Percentiles rank a stretch among this genome's conserved stretches.
These are phyloP conservation scores for Piaya cayana DNA, from an alignment of 2,113 vertebrate species.

Conservation along the genomic window DNA sequence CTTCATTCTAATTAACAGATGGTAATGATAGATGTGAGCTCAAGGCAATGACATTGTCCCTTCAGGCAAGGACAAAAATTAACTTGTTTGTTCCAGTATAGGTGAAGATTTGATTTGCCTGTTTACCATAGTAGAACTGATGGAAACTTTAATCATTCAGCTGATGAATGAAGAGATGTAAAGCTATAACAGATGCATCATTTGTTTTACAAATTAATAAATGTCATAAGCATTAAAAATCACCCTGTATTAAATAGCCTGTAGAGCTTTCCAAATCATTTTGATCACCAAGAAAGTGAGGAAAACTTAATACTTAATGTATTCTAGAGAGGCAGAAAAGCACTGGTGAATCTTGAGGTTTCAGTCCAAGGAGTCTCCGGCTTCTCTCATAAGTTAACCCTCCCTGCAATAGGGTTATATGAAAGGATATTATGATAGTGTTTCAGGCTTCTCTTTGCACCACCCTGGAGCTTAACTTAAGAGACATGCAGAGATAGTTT, in stretches of 20 bases:
- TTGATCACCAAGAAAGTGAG: neutral
- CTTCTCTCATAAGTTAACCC: neutral
- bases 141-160: constrained; percentile 61
- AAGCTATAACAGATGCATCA: constrained; percentile 48
- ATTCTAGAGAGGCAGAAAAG: neutral
- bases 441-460: neutral
- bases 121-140: constrained; percentile 52
- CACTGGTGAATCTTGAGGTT: neutral
- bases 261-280: constrained; percentile 18
- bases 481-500: neutral
- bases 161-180: constrained; percentile 61
- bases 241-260: neutral
- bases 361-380: neutral
- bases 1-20: constrained; percentile 66
- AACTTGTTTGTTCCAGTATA: constrained; percentile 65
- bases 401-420: neutral
- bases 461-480: neutral
- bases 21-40: constrained; percentile 66
- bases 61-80: constrained; percentile 72
- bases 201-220: constrained; percentile 67
- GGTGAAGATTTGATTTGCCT: constrained; percentile 59
- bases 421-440: neutral
- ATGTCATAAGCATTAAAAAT: constrained; percentile 45
- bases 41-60: constrained; percentile 59
- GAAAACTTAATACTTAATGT: neutral